Percentiles rank a stretch among this genome's conserved stretches.
phyloP scores from a whole-genome alignment of 2,797 vertebrate genomes.

The Platyrinchus mystaceus region DNA sequence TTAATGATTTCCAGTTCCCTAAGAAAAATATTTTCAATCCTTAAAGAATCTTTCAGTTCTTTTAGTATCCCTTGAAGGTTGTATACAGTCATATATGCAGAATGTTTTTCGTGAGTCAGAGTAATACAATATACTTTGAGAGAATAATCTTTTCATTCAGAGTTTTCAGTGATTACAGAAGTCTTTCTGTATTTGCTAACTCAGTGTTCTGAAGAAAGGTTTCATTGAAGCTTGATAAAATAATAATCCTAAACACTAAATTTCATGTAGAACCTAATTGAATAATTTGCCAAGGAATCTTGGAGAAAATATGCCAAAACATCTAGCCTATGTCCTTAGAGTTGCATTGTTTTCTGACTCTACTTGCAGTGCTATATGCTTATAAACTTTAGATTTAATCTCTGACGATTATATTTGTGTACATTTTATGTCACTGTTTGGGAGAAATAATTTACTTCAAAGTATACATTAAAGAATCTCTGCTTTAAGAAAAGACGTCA shows the following conservation, averaged over 20 bases:
- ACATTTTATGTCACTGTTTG: background rate
- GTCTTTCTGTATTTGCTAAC: background rate
- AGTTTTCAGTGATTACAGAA: background rate
- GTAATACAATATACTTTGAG: background rate
- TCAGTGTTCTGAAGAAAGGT: background rate
- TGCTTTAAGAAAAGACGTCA: background rate
- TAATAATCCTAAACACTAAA: background rate
- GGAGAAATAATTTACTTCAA: background rate
- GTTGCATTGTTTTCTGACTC: background rate
- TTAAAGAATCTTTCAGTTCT: background rate
- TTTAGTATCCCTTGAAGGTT: background rate
- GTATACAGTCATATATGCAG: too few relatives aligned
- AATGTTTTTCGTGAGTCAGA: background rate
- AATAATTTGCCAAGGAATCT: background rate
- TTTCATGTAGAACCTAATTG: background rate
- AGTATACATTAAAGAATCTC: background rate
- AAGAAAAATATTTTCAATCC: background rate
- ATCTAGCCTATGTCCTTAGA: background rate
- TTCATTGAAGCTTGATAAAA: background rate
- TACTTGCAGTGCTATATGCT: background rate
- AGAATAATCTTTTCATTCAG: background rate
- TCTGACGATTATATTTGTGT: background rate
- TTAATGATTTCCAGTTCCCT: background rate
- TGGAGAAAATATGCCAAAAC: background rate
- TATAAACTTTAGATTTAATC: background rate